Base-by-base conservation (phyloP, 2,113 vertebrate genomes). In the Mobula birostris region DNA sequence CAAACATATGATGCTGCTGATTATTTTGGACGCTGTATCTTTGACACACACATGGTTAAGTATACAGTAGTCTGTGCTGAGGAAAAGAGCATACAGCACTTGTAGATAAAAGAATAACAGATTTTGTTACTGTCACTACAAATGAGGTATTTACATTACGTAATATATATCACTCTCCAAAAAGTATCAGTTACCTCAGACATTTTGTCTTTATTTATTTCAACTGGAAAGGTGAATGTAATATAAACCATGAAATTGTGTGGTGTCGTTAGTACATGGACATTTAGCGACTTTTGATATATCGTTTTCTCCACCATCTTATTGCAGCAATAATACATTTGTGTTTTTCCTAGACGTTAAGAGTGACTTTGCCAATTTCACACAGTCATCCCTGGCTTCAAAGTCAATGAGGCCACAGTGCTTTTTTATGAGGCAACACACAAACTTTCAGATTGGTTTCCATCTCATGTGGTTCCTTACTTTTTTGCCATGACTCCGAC, bases 1-100 rank as follows among this genome's bases (percentile, higher is more conserved):
- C 97, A 97, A 97, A 97, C 94, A 95, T 94, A 95, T 82, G 78
- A 94, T 78, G 76, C 56, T 66, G 94, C 77, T 94, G 76, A 80
- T 93, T 93, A 93, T 93, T 93, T 93, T 76, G 91, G 70, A 93
- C 11, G 32, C 19, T 74, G 68, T 72, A 21, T 56, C 40, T 93
- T 74, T 93, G 70, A 93, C 91, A 93, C 91, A 93, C 91, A 74
- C 11, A 90, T 68, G 61, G 85, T 90, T n/a, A 90, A 66, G 85
- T 90, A 90, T 19, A 90, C 61, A 90, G 85, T 90, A 90, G 85
- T 61, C 14, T 90, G 85, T 19, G 61, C n/a, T 2, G 29, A 90
- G 85, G 12, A 88, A 63, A 88, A 88, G n/a, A 88, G 85, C 58
- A 63, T 88, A n/a, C 58, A 88, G 85, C 63, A 15, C 85, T 88